Percentiles rank a stretch among this genome's conserved stretches.
phyloP scores from a whole-genome alignment of 2,888 invertebrate species.

The Leptinotarsa tumamoca region DNA sequence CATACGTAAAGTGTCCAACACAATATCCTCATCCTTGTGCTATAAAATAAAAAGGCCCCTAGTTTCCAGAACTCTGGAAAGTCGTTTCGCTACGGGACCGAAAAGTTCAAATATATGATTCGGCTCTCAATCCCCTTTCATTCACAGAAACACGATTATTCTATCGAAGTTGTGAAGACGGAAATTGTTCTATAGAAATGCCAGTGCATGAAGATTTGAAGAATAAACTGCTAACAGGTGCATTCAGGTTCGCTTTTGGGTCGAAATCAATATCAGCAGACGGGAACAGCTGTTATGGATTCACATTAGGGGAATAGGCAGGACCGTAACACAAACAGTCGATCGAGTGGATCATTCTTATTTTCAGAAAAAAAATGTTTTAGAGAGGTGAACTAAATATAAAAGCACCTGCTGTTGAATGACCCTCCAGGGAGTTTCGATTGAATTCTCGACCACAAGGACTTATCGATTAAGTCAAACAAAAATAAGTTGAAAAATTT shows the following conservation, averaged over 20 bases:
- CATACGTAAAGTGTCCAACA: not conserved
- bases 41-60: not conserved
- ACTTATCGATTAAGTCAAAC: too few relatives aligned
- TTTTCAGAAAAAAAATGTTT: too few relatives aligned
- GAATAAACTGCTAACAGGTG: conserved; percentile 8
- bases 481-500: too few relatives aligned
- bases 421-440: too few relatives aligned
- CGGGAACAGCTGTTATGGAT: conserved; percentile 10
- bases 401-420: too few relatives aligned
- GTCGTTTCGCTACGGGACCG: not conserved
- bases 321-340: not conserved
- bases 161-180: not conserved
- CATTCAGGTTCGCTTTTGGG: not conserved
- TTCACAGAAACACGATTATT: conserved; percentile 22
- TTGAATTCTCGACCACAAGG: too few relatives aligned
- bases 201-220: not conserved
- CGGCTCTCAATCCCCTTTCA: not conserved
- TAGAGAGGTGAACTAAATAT: too few relatives aligned
- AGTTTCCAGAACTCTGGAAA: not conserved
- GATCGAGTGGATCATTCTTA: too few relatives aligned
- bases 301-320: not conserved
- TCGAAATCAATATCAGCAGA: conserved; percentile 5
- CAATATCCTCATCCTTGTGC: not conserved
- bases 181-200: conserved; percentile 3
- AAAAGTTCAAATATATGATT: conserved; percentile 7